phyloP scores from a whole-genome alignment of 2,888 invertebrate species.

The Euplagia quadripunctaria region DNA sequence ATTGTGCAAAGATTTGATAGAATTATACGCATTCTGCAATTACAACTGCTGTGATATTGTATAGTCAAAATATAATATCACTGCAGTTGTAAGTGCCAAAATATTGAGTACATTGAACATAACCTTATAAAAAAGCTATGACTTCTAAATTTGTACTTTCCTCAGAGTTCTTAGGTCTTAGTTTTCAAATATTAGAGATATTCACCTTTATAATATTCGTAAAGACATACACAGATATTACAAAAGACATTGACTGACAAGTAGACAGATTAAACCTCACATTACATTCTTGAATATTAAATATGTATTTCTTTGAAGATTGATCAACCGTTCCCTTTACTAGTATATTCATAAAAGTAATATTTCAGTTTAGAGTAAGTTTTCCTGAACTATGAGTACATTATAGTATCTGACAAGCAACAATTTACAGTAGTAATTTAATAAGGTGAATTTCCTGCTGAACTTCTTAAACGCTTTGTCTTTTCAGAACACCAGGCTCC shows the following conservation, averaged over 20 bases:
- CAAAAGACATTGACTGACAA: neutral
- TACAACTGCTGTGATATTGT: no score
- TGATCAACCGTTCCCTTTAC: neutral
- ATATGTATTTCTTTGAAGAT: neutral
- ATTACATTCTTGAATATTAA: neutral
- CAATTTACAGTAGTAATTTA: neutral
- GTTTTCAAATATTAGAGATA: no score
- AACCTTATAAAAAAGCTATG: no score
- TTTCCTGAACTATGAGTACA: neutral
- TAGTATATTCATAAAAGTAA: neutral
- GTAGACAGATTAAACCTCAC: neutral
- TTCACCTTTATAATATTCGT: no score
- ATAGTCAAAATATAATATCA: no score
- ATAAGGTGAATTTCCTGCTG: neutral
- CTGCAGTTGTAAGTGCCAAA: no score
- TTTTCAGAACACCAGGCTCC: slow-evolving; percentile 21
- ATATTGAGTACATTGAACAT: no score
- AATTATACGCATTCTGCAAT: no score
- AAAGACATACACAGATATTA: no score
- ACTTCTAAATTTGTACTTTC: no score
- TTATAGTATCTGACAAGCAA: neutral
- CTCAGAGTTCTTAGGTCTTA: no score
- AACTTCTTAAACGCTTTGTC: slow-evolving; percentile 25
- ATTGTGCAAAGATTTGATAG: no score
- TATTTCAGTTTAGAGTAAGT: neutral